Evolutionary conservation across 2,113 vertebrate species (phyloP), one percentile per base, ranked within the genome.

Genomic region (Zeus faber): DNA sequence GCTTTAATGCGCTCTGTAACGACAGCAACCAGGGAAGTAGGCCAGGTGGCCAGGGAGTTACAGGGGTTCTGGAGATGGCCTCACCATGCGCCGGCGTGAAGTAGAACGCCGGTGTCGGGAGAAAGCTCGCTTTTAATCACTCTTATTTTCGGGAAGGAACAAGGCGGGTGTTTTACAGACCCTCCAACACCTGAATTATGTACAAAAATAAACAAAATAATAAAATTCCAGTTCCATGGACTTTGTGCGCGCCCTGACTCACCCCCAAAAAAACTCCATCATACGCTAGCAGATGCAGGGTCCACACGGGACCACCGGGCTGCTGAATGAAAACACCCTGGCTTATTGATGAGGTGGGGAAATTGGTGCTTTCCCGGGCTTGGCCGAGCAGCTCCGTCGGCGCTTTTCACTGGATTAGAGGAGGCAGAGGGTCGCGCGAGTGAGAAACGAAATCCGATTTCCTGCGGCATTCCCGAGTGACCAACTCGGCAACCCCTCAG

Each of bases 361-460:
- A 82, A 70, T 72, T n/a, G 8, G n/a, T 60, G 59, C 62, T 72
- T 80, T 70, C 65, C 59, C 33, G n/a, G 56, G 35, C 54, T 70
- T 63, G 10, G n/a, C 26, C 55, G 22, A 20, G 41, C 9, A 20
- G 41, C 11, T 9, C 17, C 10, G 67, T 35, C 51, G 50, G 44
- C 20, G 16, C 27, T 46, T 45, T 46, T 47, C 56, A 35, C 54
- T 58, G 65, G 60, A 75, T 75, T 63, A 70, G 65, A 69, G 58
- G 52, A 63, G 62, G 62, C 62, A 60, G 58, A 62, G 51, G 67
- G 40, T 17, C 66, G 14, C 59, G 64, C 33, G 54, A 60, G 50
- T 55, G 65, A 76, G 46, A 70, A 77, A 72, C 67, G 57, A 60
- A 76, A 68, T 74, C 49, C 6, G 41, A 73, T 73, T 73, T 66